phyloP scores from a whole-genome alignment of 2,113 vertebrate genomes.

The Crotalus helleri region DNA sequence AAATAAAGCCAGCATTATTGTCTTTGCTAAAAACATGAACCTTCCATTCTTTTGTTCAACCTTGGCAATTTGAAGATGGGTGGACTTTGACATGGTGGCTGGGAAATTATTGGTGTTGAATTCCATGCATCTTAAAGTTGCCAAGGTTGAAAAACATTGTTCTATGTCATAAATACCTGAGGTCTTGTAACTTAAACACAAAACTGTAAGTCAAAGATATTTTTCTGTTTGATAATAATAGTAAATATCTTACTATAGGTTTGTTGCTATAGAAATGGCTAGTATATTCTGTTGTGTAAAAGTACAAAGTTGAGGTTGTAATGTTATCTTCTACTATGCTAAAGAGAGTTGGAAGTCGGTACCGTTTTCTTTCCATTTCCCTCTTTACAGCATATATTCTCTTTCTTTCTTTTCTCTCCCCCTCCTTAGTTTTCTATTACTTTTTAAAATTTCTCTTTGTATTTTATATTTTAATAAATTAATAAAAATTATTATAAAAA shows the following conservation, averaged over 20 bases:
- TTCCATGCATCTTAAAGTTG: not conserved
- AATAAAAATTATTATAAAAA: too few species aligned
- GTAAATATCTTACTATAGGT: not conserved
- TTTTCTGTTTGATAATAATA: conserved; percentile 30
- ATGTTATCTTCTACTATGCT: too few species aligned
- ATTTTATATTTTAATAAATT: too few species aligned
- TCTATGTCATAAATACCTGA: not conserved
- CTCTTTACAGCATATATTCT: too few species aligned
- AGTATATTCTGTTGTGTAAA: too few species aligned
- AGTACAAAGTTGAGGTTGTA: too few species aligned
- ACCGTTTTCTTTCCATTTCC: too few species aligned
- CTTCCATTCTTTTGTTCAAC: not conserved
- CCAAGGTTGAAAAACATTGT: not conserved
- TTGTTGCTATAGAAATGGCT: too few species aligned
- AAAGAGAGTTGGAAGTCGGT: too few species aligned
- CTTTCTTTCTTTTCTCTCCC: too few species aligned
- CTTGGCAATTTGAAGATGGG: not conserved
- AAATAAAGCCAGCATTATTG: not conserved
- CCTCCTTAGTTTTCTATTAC: too few species aligned
- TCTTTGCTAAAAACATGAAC: not conserved
- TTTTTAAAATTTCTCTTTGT: too few species aligned
- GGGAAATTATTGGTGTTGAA: not conserved
- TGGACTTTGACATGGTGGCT: not conserved
- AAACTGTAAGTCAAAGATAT: not conserved
- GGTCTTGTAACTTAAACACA: not conserved